A percentile compares a stretch with the other conserved stretches of the same genome.
These are phyloP conservation scores for Drosophila malerkotliana DNA, from an alignment of 1,140 invertebrate species.

Conservation along the genomic window DNA sequence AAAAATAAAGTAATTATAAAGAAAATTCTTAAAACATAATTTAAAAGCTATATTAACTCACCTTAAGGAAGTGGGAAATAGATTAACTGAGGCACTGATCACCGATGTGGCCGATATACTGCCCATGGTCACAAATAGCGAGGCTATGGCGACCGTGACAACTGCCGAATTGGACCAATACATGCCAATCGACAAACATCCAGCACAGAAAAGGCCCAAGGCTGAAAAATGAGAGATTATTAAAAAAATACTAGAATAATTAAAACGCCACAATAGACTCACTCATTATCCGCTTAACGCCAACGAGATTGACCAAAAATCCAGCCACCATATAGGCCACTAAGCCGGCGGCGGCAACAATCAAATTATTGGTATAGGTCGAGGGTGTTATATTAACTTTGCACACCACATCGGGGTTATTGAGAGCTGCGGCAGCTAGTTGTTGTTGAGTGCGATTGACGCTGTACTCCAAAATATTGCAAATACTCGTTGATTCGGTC, in stretches of 20 bases:
- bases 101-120: conserved; percentile 76
- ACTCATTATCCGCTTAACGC: conserved; percentile 84
- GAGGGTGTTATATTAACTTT: conserved; percentile 62
- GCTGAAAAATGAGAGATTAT: conserved; percentile 29
- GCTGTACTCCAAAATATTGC: conserved; percentile 63
- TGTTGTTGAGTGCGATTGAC: conserved; percentile 57
- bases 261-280: conserved; percentile 5
- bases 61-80: conserved; percentile 79
- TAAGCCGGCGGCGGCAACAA: conserved; percentile 85
- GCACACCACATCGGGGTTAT: conserved; percentile 28
- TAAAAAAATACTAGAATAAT: not conserved
- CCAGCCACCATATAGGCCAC: conserved; percentile 84
- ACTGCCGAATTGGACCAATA: conserved; percentile 84
- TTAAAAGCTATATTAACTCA: conserved; percentile 15
- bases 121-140: conserved; percentile 73
- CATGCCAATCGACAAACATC: conserved; percentile 80
- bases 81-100: conserved; percentile 71
- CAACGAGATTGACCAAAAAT: conserved; percentile 84
- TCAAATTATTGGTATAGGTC: conserved; percentile 85
- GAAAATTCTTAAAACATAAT: not conserved
- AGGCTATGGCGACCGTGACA: conserved; percentile 67
- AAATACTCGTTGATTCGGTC: conserved; percentile 45
- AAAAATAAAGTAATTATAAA: not conserved
- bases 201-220: conserved; percentile 77
- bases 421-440: conserved; percentile 18